phyloP scores from a whole-genome alignment of 2,797 vertebrate species.

The Pangasius djambal region DNA sequence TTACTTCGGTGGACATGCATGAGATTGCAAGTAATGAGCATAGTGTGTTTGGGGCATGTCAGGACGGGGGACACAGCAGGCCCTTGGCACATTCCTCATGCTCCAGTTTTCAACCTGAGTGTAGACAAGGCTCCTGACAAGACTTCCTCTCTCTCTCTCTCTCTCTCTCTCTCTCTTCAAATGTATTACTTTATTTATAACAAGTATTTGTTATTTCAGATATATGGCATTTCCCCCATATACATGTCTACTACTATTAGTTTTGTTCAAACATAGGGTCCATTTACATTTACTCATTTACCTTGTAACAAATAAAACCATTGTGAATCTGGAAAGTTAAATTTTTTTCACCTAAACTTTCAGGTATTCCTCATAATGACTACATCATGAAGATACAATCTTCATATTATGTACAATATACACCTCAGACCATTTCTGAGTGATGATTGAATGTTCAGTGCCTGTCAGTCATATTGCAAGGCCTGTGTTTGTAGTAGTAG shows the following conservation, averaged over 20 bases:
- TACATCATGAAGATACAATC: no score
- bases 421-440: not conserved
- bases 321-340: not conserved
- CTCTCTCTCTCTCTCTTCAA: not conserved
- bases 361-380: not conserved
- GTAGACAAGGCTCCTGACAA: slow-evolving; percentile 4
- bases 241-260: not conserved
- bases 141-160: not conserved
- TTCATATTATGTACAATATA: no score
- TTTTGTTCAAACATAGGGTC: not conserved
- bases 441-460: not conserved
- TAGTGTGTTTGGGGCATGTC: slow-evolving; percentile 23
- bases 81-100: slow-evolving; percentile 43
- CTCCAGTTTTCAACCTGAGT: slow-evolving; percentile 2
- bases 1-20: not conserved
- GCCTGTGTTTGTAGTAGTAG: not conserved
- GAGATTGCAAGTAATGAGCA: slow-evolving; percentile 12
- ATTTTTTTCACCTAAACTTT: not conserved
- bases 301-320: not conserved
- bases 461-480: not conserved
- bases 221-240: not conserved
- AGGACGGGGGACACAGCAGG: slow-evolving; percentile 8
- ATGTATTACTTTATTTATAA: not conserved
- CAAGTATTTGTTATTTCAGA: not conserved
- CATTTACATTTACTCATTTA: not conserved